phyloP scores from a whole-genome alignment of 2,797 vertebrate species.

The Aeoliscus strigatus region DNA sequence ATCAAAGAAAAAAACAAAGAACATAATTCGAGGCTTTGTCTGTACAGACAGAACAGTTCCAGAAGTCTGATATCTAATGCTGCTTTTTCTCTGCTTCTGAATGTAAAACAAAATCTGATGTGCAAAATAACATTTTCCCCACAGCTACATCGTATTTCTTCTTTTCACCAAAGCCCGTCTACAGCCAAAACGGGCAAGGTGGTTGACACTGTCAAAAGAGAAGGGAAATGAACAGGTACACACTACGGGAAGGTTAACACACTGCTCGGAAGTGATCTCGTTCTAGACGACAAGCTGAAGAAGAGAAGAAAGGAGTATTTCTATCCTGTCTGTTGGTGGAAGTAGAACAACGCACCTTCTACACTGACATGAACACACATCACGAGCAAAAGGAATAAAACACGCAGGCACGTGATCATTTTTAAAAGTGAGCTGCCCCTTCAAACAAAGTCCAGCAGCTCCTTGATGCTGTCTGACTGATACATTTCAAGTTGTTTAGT shows the following conservation, averaged over 20 bases:
- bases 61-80: conserved; percentile 39
- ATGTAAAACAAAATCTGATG: conserved; percentile 50
- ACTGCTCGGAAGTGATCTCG: conserved; percentile 49
- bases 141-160: conserved; percentile 37
- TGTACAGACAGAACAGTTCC: conserved; percentile 44
- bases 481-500: conserved; percentile 30
- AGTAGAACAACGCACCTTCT: conserved; percentile 23
- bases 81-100: conserved; percentile 32
- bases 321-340: conserved; percentile 18
- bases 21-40: conserved; percentile 34
- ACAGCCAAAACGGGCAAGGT: conserved; percentile 56
- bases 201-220: conserved; percentile 50
- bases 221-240: conserved; percentile 52
- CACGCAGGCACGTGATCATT: conserved; percentile 8
- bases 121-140: conserved; percentile 67
- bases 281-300: conserved; percentile 63
- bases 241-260: conserved; percentile 64
- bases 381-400: conserved; percentile 11
- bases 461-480: conserved; percentile 12
- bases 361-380: conserved; percentile 24
- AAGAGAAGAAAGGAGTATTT: conserved; percentile 44
- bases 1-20: conserved; percentile 19
- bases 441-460: conserved; percentile 24
- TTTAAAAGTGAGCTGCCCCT: too few relatives aligned
- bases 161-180: conserved; percentile 51